Evolutionary conservation across 2,888 invertebrate species (phyloP).

Genomic region (Lysandra coridon): DNA sequence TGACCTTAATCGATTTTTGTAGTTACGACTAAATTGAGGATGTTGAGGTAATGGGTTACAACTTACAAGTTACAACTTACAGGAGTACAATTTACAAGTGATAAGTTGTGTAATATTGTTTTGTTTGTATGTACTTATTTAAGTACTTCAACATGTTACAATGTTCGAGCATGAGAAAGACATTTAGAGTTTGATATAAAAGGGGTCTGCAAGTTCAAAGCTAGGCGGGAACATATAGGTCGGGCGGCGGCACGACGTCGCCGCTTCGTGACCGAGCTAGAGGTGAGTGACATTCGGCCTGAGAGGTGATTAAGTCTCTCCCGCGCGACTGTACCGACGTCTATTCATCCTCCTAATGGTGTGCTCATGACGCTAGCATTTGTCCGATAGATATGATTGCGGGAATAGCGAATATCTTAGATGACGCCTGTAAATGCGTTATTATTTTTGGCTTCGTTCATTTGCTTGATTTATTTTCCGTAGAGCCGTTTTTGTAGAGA

Average conservation of each 20-base stretch:
- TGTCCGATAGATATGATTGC: conserved; percentile 3
- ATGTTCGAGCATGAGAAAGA: conserved; percentile 5
- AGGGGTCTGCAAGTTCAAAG: conserved; percentile 10
- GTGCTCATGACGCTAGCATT: conserved; percentile 9
- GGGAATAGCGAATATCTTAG: not conserved
- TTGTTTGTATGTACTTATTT: not conserved
- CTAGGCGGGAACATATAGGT: conserved; percentile 25
- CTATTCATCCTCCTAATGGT: conserved; percentile 21
- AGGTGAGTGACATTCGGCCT: conserved; percentile 18
- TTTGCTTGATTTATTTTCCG: too few species aligned
- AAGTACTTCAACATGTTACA: not conserved
- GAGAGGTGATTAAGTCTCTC: conserved; percentile 19
- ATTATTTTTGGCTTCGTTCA: not conserved
- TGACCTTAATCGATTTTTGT: conserved; percentile 57
- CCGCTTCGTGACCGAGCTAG: conserved; percentile 17
- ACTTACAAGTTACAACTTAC: not conserved
- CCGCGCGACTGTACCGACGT: conserved; percentile 3
- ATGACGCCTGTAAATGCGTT: not conserved
- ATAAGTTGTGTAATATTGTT: not conserved
- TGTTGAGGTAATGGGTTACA: not conserved
- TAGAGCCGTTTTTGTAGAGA: too few species aligned
- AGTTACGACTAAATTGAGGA: conserved; percentile 7
- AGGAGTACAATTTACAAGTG: not conserved
- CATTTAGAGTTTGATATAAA: conserved; percentile 13
- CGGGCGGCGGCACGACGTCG: conserved; percentile 12